Evolutionary conservation across 2,888 invertebrate species (phyloP).

Genomic region (Aleiodes leptofemur): DNA sequence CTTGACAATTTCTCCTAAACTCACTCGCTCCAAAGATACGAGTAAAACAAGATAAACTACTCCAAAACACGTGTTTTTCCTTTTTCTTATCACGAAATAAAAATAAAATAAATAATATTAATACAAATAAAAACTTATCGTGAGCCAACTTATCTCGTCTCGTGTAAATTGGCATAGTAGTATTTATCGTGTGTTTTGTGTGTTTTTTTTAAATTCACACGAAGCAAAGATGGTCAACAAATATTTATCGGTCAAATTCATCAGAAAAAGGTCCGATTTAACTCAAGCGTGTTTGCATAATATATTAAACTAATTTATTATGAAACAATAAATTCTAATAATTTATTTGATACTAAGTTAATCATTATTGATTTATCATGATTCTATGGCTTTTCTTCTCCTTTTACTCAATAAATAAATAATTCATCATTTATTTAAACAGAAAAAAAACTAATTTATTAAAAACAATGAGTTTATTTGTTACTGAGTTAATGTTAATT

Average conservation of each 20-base stretch:
- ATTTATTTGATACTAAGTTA: background rate
- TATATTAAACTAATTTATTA: background rate
- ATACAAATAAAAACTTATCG: no score
- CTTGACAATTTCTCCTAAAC: no score
- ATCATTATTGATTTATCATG: background rate
- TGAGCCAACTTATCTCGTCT: no score
- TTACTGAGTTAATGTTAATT: background rate
- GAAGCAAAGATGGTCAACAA: slow-evolving; percentile 11
- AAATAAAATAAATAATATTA: no score
- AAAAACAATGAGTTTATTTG: background rate
- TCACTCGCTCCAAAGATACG: no score
- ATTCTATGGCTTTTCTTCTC: no score
- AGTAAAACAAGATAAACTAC: no score
- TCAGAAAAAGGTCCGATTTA: background rate
- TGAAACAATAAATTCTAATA: background rate
- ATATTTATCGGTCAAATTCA: slow-evolving; percentile 29
- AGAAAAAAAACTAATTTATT: background rate
- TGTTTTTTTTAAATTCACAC: background rate
- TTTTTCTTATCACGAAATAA: no score
- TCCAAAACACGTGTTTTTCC: no score
- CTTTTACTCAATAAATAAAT: no score
- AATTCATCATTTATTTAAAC: no score
- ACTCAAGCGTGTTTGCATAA: slow-evolving; percentile 4
- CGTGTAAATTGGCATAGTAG: no score
- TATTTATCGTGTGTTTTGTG: slow-evolving; percentile 10